Evolutionary conservation across 2,888 invertebrate genomes (phyloP).

Genomic region (Macaria notata): DNA sequence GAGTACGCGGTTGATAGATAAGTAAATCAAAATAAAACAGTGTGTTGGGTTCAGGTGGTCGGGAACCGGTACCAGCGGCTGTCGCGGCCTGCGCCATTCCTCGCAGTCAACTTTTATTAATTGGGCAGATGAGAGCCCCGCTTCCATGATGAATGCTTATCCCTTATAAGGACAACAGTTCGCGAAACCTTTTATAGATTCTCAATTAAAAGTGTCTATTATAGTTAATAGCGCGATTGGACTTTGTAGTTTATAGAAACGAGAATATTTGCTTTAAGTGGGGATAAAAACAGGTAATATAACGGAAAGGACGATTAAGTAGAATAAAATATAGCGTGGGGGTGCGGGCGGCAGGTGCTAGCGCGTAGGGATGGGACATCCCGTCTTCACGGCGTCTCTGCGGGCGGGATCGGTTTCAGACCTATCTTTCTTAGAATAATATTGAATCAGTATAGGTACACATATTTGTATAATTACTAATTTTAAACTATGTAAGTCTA

Average conservation of each 20-base stretch:
- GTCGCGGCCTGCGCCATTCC: conserved; percentile 69
- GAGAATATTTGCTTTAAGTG: conserved; percentile 79
- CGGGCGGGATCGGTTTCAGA: not conserved
- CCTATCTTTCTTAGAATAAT: no score
- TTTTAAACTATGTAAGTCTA: no score
- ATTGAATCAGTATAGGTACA: no score
- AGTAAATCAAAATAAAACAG: conserved; percentile 80
- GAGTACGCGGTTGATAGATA: conserved; percentile 59
- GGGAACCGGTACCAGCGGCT: conserved; percentile 72
- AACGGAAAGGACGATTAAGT: conserved; percentile 82
- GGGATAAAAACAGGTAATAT: conserved; percentile 77
- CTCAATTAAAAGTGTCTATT: conserved; percentile 82
- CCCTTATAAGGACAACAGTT: conserved; percentile 74
- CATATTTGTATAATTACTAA: no score
- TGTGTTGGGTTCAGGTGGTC: conserved; percentile 71
- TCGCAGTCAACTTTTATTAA: conserved; percentile 81
- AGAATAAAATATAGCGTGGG: conserved; percentile 81
- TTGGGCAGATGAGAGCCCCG: conserved; percentile 81
- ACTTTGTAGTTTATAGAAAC: conserved; percentile 72
- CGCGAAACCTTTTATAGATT: conserved; percentile 82
- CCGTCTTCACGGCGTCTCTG: conserved; percentile 2
- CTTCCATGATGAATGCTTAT: conserved; percentile 77
- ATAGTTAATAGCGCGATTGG: conserved; percentile 75
- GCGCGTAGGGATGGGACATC: conserved; percentile 53
- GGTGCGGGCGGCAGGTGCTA: conserved; percentile 80